A percentile compares a stretch with the other conserved stretches of the same genome.
Evolutionary conservation across 2,113 vertebrate species (phyloP).

Genomic region (Entelurus aequoreus): DNA sequence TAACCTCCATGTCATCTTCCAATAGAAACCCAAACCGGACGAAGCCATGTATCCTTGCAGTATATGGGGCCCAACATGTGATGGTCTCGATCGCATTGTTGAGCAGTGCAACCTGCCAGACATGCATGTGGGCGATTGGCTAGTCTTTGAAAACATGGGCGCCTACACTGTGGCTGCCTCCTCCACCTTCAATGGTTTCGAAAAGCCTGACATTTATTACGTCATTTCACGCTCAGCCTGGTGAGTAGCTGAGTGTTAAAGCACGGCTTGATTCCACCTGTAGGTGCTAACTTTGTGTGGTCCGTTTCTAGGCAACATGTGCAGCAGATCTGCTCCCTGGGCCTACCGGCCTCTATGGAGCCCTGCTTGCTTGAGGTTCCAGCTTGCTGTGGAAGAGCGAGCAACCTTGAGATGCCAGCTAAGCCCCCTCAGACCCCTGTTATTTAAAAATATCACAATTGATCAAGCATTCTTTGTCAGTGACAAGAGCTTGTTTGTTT

Average conservation of each 20-base stretch:
- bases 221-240: conserved; percentile 86
- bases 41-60: conserved; percentile 86
- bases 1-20: not conserved
- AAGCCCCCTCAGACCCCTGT: conserved; percentile 78
- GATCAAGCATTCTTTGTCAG: conserved; percentile 6
- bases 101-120: conserved; percentile 86
- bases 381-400: conserved; percentile 83
- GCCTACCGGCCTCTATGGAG: conserved; percentile 70
- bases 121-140: conserved; percentile 91
- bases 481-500: conserved; percentile 13
- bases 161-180: conserved; percentile 93
- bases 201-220: conserved; percentile 86
- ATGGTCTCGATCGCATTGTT: conserved; percentile 91
- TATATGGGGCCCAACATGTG: conserved; percentile 96
- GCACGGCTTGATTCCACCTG: not conserved
- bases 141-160: conserved; percentile 97
- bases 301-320: conserved; percentile 77
- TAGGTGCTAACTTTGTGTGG: not conserved
- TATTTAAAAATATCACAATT: conserved; percentile 56
- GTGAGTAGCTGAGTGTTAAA: conserved; percentile 67
- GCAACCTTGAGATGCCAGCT: conserved; percentile 75
- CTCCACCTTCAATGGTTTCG: conserved; percentile 98
- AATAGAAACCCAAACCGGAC: conserved; percentile 87
- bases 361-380: conserved; percentile 69
- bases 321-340: conserved; percentile 79